Evolutionary conservation across 2,888 invertebrate genomes (phyloP).

Genomic region (Drosophila trichaetosa): DNA sequence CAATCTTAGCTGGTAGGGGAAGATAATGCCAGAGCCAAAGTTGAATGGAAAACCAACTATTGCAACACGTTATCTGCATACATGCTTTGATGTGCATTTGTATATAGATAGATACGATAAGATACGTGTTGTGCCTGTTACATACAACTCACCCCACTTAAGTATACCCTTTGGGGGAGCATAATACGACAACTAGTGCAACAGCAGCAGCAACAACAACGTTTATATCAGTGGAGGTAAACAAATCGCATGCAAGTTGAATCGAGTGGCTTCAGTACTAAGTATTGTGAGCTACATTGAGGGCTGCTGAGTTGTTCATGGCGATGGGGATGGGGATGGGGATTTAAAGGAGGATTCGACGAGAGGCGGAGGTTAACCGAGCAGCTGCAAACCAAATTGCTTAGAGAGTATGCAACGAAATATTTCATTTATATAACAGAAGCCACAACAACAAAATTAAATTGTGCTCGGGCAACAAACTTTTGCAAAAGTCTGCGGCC

Average conservation of each 20-base stretch:
- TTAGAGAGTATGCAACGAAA: constrained; percentile 63
- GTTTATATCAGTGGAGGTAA: not conserved
- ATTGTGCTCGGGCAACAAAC: constrained; percentile 40
- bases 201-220: constrained; percentile 2
- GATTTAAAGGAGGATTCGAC: not conserved
- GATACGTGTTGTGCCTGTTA: not conserved
- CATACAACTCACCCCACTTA: not conserved
- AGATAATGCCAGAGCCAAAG: not conserved
- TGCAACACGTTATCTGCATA: not conserved
- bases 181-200: not conserved
- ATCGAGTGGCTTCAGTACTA: constrained; percentile 11
- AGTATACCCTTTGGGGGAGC: not conserved
- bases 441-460: constrained; percentile 60
- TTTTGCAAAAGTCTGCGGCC: constrained; percentile 19
- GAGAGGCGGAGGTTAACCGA: constrained; percentile 28
- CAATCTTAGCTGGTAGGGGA: not conserved
- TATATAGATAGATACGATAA: not conserved
- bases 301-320: not conserved
- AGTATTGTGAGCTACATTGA: constrained; percentile 2
- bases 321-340: too few relatives aligned
- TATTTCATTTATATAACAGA: constrained; percentile 66
- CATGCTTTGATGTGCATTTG: not conserved
- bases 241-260: constrained; percentile 13
- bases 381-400: constrained; percentile 60
- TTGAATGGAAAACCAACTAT: not conserved